Evolutionary conservation across 2,113 vertebrate genomes (phyloP), one percentile per base, ranked within the genome.

Genomic region (Calyptomena viridis): DNA sequence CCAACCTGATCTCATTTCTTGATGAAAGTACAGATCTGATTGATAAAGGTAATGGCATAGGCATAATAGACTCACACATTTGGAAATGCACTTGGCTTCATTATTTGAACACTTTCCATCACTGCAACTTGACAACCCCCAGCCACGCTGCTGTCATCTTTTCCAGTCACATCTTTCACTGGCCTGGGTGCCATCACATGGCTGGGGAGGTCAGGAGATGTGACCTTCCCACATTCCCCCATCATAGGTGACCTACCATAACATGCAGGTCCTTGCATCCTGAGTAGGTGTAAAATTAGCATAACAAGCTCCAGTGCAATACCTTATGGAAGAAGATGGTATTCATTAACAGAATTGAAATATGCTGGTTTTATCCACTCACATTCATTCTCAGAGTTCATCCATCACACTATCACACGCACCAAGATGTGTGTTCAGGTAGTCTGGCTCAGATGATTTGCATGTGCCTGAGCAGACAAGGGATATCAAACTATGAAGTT

Each of bases 1-100:
- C 5, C 91, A 93, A 62, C n/a, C 23, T 39, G 25, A 75, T 60
- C 77, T 81, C 1, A 81, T 72, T 94, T 84, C 64, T 92, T 93
- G 68, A 81, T 52, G 56, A 84, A 60, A 84, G 63, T 87, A 80
- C 12, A 40, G 52, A 52, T 86, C 62, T 81, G 73, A 90, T 52
- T 81, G 76, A 89, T 86, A 78, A 80, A 84, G 46, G 21, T 64
- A 87, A 81, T 59, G 23, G 20, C 27, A 21, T 46, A 85, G n/a
- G 24, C 4, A 2, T 42, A 72, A 71, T 0, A 90, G 59, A 79
- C 25, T 63, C 56, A 79, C 42, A 76, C 15, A 86, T 35, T 37
- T 35, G 22, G 8, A 95, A 83, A 84, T 0, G 0, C 17, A 69
- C 5, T 31, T 30, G 46, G 25, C 44, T 91, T 75, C 8, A 1